Evolutionary conservation across 1,140 invertebrate genomes (phyloP).

Genomic region (Gonatopus flavifemur): DNA sequence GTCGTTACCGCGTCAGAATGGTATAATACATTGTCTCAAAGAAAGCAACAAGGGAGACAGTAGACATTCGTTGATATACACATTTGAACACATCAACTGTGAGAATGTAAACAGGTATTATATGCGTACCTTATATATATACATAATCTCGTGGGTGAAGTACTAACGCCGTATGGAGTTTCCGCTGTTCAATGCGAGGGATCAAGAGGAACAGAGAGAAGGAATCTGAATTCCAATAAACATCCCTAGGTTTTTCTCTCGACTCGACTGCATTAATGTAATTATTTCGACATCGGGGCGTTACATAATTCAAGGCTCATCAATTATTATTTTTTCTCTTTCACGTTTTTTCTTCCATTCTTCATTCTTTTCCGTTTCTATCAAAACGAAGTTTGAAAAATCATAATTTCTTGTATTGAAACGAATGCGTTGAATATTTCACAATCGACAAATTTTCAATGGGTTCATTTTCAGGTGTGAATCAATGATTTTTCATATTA

Average conservation of each 20-base stretch:
- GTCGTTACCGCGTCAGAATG: constrained; percentile 36
- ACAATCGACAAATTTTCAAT: no score
- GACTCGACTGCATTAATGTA: constrained; percentile 36
- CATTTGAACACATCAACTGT: no score
- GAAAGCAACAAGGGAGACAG: constrained; percentile 22
- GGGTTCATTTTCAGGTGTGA: no score
- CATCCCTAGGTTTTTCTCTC: constrained; percentile 19
- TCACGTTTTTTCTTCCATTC: no score
- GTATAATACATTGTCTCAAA: constrained; percentile 35
- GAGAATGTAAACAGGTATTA: not conserved
- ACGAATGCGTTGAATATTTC: no score
- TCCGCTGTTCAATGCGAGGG: constrained; percentile 17
- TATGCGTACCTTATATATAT: not conserved
- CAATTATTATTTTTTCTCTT: not conserved
- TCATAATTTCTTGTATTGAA: no score
- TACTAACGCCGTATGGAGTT: constrained; percentile 14
- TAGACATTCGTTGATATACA: not conserved
- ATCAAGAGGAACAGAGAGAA: constrained; percentile 4
- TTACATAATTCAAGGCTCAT: constrained; percentile 19
- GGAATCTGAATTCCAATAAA: constrained; percentile 13
- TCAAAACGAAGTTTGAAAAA: no score
- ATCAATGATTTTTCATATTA: no score
- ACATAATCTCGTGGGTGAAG: constrained; percentile 23
- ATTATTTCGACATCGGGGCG: constrained; percentile 37
- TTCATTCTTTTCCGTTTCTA: no score